Base-by-base conservation (phyloP, 2,888 invertebrate genomes). In the Campopleginae sp. region DNA sequence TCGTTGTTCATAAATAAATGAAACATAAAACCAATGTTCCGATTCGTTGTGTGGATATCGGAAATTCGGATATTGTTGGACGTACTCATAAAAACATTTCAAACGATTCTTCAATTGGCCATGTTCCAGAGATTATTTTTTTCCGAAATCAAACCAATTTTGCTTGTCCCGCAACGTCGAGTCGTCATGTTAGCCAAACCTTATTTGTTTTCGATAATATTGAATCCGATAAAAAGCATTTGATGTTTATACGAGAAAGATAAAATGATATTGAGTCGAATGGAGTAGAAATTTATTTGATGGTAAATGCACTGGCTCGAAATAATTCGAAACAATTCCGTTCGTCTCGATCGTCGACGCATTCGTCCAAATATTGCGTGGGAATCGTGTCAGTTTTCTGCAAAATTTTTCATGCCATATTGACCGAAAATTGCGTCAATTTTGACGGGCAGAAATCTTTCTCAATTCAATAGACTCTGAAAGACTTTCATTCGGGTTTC, bases 161-260 rank as follows among this genome's bases (percentile, higher is more conserved):
- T 23, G 23, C 27, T 33, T n/a, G 42, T 8, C 27, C 12, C n/a
- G n/a, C 42, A 68, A 61, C 42, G 23, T 70, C 31, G 66, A 80
- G 78, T 78, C 68, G 68, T 10, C 77, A 61, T 23, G 46, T 58
- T 23, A 58, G 54, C 54, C 66, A 66, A 42, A 66, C 12, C 66
- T 42, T 66, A 38, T 44, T 33, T 38, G 65, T 66, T 38, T 38
- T 44, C 66, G 54, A 58, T 58, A 58, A 58, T 58, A 58, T 58
- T 58, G 54, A 58, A 27, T 58, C 23, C 54, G 27, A 54, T 58
- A 58, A 58, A 58, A 58, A 58, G 27, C 12, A 58, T 14, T 58
- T 58, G 23, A 58, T 58, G 54, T 58, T 27, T 23, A 27, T 23
- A 23, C 4, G 54, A 58, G 12, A 38, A 58, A 3, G 14, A 58